Conservation (phyloP, 1,140 invertebrate species). For the Anastrepha ludens region DNA sequence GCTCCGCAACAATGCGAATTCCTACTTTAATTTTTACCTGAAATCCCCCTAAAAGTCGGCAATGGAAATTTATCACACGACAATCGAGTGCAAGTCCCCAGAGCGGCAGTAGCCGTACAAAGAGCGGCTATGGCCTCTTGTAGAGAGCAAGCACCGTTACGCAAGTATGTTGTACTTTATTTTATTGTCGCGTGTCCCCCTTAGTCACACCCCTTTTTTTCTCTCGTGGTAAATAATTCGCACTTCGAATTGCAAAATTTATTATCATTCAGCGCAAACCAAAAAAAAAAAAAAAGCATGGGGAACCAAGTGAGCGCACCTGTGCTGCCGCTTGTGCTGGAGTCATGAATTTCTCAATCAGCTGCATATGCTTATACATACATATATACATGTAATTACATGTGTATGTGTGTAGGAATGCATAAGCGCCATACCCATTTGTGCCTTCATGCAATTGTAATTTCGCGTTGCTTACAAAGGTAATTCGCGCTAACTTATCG, state of each 20-base stretch:
- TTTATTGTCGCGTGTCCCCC: neutral
- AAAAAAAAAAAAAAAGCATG: no score
- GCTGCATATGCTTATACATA: neutral
- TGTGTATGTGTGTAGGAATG: neutral
- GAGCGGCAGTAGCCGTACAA: neutral
- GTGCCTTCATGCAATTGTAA: slow-evolving; percentile 57
- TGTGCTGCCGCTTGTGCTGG: neutral
- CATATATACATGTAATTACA: neutral
- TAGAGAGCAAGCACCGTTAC: neutral
- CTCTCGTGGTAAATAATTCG: slow-evolving; percentile 7
- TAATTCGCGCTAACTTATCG: slow-evolving; percentile 65
- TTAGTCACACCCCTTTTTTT: slow-evolving; percentile 7
- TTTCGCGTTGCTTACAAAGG: slow-evolving; percentile 65
- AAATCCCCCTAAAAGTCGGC: neutral
- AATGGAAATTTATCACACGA: slow-evolving; percentile 11
- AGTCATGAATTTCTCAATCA: slow-evolving; percentile 26
- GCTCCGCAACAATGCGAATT: neutral
- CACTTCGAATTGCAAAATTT: slow-evolving; percentile 60
- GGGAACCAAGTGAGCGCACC: neutral
- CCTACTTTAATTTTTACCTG: neutral
- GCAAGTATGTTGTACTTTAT: neutral
- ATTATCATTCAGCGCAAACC: slow-evolving; percentile 57
- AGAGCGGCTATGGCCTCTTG: neutral
- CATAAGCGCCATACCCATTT: neutral
- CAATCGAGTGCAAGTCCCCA: neutral